Percentiles rank a stretch among this genome's conserved stretches.
Evolutionary conservation across 2,113 vertebrate species (phyloP).

Genomic region (Heterocephalus glaber): DNA sequence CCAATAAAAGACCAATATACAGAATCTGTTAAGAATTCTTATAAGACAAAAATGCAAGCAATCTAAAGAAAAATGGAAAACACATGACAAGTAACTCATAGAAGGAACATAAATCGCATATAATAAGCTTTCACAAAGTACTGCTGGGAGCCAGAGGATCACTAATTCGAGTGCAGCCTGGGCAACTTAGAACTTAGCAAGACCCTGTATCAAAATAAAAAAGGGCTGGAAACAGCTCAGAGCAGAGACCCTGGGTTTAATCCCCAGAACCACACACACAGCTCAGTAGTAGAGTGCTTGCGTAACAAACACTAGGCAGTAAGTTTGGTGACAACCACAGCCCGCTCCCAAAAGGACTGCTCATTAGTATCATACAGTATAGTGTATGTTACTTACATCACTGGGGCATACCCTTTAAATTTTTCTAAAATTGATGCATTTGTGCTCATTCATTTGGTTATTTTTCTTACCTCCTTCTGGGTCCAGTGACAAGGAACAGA

Average conservation of each 20-base stretch:
- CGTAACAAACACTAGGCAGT: background rate
- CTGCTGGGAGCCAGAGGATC: background rate
- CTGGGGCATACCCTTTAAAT: background rate
- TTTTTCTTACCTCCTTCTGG: background rate
- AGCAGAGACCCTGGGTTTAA: background rate
- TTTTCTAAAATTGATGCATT: conserved; percentile 30
- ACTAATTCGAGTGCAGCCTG: background rate
- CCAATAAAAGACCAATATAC: background rate
- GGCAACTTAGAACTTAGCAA: background rate
- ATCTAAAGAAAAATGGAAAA: conserved; percentile 40
- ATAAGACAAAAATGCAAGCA: background rate
- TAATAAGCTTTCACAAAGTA: conserved; percentile 16
- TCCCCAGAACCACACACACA: background rate
- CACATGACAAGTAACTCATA: conserved; percentile 22
- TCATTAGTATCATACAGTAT: background rate
- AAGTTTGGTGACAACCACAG: background rate
- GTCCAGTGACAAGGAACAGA: background rate
- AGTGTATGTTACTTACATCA: background rate
- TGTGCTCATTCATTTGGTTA: conserved; percentile 6
- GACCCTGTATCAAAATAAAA: background rate
- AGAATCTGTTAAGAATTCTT: background rate
- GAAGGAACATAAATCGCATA: background rate
- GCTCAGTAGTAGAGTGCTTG: background rate
- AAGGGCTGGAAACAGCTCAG: background rate
- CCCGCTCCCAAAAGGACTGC: background rate